Conservation (phyloP, 2,113 vertebrate genomes). For the Pantherophis guttatus region DNA sequence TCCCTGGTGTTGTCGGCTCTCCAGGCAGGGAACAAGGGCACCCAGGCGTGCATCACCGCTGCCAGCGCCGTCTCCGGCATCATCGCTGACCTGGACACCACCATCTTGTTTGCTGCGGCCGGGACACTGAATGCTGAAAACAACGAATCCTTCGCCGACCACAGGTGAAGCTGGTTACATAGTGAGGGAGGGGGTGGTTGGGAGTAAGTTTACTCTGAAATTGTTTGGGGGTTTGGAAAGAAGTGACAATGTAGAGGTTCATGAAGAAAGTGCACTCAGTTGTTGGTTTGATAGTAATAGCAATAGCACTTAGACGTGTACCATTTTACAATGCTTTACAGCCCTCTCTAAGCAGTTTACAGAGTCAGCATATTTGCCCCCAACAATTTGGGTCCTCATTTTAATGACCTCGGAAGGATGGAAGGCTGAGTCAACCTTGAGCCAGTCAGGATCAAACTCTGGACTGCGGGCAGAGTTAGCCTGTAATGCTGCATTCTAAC, state of each 20-base stretch:
- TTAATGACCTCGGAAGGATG: background rate
- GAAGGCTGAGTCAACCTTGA: background rate
- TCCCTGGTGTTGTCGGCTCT: conserved; percentile 94
- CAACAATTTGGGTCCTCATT: background rate
- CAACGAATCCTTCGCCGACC: conserved; percentile 94
- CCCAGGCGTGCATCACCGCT: conserved; percentile 96
- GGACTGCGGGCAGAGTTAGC: too few relatives aligned
- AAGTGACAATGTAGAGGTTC: background rate
- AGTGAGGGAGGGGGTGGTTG: background rate
- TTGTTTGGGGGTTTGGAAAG: background rate
- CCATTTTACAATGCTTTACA: background rate
- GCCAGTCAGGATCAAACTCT: too few relatives aligned
- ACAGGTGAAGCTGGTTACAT: conserved; percentile 76
- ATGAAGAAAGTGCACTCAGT: background rate
- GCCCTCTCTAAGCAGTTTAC: background rate
- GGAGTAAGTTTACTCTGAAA: background rate
- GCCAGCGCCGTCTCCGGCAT: conserved; percentile 94
- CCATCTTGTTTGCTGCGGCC: conserved; percentile 98
- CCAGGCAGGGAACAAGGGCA: conserved; percentile 97
- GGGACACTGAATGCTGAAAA: conserved; percentile 94
- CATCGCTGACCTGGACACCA: conserved; percentile 97
- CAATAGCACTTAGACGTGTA: background rate
- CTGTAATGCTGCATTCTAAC: too few relatives aligned
- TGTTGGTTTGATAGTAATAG: background rate
- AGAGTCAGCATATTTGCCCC: background rate